A percentile compares a stretch with the other conserved stretches of the same genome.
These are phyloP conservation scores for Odontamblyopus lacepedii DNA, from an alignment of 2,797 vertebrate species.

Conservation along the genomic window DNA sequence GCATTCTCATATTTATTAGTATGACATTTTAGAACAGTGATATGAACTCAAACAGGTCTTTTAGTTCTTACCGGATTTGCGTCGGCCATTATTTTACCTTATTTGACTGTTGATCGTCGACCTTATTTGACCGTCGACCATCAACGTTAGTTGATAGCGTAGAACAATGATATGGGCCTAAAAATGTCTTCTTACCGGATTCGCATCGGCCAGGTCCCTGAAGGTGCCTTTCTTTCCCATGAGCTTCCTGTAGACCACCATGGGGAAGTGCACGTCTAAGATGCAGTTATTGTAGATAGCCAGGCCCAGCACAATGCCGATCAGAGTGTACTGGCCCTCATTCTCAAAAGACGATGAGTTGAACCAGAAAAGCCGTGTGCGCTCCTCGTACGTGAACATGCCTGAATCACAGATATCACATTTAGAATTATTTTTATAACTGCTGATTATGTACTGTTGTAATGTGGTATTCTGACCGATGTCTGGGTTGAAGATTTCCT, in stretches of 20 bases:
- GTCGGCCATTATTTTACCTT: no score
- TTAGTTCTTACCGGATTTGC: no score
- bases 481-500: conserved; percentile 99
- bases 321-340: conserved; percentile 98
- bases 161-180: neutral
- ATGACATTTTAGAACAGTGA: no score
- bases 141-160: neutral
- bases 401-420: conserved; percentile 67
- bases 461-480: conserved; percentile 81
- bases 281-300: conserved; percentile 99
- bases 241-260: conserved; percentile 98
- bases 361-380: conserved; percentile 96
- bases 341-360: conserved; percentile 97
- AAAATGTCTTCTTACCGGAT: conserved; percentile 84
- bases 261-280: conserved; percentile 98
- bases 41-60: no score
- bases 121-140: no score
- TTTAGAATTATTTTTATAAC: neutral
- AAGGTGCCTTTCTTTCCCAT: conserved; percentile 99
- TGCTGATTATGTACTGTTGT: neutral
- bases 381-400: conserved; percentile 98
- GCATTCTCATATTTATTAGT: no score
- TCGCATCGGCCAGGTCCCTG: conserved; percentile 94
- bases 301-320: conserved; percentile 95
- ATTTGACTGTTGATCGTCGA: no score